A percentile compares a stretch with the other conserved stretches of the same genome.
Evolutionary conservation across 2,113 vertebrate species (phyloP).

Genomic region (Microcebus jonahi): DNA sequence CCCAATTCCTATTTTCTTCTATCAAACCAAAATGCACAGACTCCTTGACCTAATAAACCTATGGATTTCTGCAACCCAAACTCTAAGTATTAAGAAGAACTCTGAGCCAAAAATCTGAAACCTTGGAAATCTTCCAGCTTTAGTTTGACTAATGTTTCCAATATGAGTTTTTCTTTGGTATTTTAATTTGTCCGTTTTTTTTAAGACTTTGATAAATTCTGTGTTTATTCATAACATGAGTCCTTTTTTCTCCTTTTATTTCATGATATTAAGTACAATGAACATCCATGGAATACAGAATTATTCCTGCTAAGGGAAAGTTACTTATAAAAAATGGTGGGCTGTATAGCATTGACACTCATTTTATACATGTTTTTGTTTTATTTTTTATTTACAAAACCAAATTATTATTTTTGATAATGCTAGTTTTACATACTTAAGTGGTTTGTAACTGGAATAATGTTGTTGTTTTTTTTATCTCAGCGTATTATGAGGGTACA

Average conservation of each 20-base stretch:
- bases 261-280: not conserved
- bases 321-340: not conserved
- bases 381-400: constrained; percentile 12
- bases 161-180: not conserved
- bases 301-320: not conserved
- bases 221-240: not conserved
- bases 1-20: not conserved
- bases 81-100: not conserved
- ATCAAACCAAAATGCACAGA: not conserved
- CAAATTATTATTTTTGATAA: constrained; percentile 1
- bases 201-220: constrained; percentile 3
- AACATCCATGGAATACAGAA: not conserved
- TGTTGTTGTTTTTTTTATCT: not conserved
- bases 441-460: not conserved
- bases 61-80: no score
- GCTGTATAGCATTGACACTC: not conserved
- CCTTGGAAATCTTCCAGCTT: no score
- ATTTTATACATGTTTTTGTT: constrained; percentile 25
- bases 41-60: no score
- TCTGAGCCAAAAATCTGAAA: not conserved
- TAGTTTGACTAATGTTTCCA: not conserved
- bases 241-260: not conserved
- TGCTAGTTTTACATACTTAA: not conserved
- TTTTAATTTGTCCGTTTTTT: not conserved
- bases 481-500: no score